These are phyloP conservation scores for Drosophila leontia DNA, from an alignment of 1,140 invertebrate species.

Conservation along the genomic window DNA sequence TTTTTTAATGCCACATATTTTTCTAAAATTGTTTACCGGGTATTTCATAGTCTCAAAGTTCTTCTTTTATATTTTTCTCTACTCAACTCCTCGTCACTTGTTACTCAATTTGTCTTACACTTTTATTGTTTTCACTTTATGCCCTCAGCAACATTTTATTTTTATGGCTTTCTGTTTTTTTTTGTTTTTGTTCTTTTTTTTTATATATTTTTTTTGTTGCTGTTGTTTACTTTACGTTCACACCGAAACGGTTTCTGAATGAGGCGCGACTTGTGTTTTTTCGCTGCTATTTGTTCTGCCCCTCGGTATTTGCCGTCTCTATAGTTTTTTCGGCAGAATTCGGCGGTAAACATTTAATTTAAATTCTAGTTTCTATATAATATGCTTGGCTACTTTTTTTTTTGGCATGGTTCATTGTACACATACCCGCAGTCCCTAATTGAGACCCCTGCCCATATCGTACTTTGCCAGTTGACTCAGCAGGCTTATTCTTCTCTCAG, in stretches of 20 bases:
- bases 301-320: constrained; percentile 1
- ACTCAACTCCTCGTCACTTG: constrained; percentile 65
- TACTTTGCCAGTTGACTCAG: constrained; percentile 44
- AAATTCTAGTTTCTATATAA: constrained; percentile 68
- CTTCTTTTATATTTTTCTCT: constrained; percentile 7
- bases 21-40: neutral
- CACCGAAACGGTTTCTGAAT: constrained; percentile 49
- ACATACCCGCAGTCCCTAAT: constrained; percentile 46
- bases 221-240: constrained; percentile 52
- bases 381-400: constrained; percentile 31
- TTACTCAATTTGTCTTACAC: constrained; percentile 75
- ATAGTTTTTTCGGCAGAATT: constrained; percentile 64
- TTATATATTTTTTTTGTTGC: constrained; percentile 6
- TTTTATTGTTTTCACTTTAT: constrained; percentile 70
- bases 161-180: constrained; percentile 29
- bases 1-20: too few species aligned
- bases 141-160: constrained; percentile 38
- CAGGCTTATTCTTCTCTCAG: constrained; percentile 23
- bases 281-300: constrained; percentile 37
- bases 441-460: constrained; percentile 45
- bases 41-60: constrained; percentile 1
- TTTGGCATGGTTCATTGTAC: constrained; percentile 82
- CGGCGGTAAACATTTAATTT: constrained; percentile 58
- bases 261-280: constrained; percentile 60
- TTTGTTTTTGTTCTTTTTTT: neutral